phyloP scores from a whole-genome alignment of 1,140 invertebrate species.

The Trichomalopsis sarcophagae region DNA sequence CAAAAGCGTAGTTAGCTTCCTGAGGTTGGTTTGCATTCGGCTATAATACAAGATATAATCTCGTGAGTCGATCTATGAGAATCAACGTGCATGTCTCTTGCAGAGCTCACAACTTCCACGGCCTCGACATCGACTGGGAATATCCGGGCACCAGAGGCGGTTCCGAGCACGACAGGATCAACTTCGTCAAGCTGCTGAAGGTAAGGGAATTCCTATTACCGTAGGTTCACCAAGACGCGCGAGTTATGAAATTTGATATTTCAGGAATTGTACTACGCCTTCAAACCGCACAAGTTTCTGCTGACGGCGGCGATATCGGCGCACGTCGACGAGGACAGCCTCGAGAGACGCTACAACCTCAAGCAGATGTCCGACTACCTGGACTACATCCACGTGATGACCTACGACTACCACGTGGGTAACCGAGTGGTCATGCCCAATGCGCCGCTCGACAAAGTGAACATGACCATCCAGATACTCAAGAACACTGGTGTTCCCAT shows the following conservation, averaged over 20 bases:
- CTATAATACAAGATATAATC: too few species aligned
- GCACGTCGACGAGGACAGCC: slow-evolving; percentile 77
- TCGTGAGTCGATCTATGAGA: neutral
- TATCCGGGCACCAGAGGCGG: slow-evolving; percentile 87
- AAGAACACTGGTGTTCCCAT: slow-evolving; percentile 80
- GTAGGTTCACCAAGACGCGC: too few species aligned
- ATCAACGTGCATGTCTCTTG: slow-evolving; percentile 23
- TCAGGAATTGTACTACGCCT: slow-evolving; percentile 80
- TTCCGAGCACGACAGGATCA: slow-evolving; percentile 82
- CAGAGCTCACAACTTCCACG: slow-evolving; percentile 86
- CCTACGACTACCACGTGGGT: slow-evolving; percentile 93
- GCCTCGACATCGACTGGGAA: slow-evolving; percentile 88
- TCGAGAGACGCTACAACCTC: slow-evolving; percentile 86
- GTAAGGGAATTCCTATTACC: slow-evolving; percentile 67
- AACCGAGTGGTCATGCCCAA: slow-evolving; percentile 85
- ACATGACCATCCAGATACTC: slow-evolving; percentile 86
- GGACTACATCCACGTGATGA: slow-evolving; percentile 92
- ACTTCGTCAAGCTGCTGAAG: slow-evolving; percentile 85
- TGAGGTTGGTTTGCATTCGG: slow-evolving; percentile 73
- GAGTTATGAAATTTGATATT: neutral
- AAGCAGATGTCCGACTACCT: slow-evolving; percentile 82
- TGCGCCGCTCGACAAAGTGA: slow-evolving; percentile 77
- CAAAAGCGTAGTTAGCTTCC: slow-evolving; percentile 78
- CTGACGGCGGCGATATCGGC: slow-evolving; percentile 87
- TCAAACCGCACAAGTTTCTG: slow-evolving; percentile 78